Evolutionary conservation across 2,113 vertebrate species (phyloP), one percentile per base, ranked within the genome.

Genomic region (Ploceus nigricollis): DNA sequence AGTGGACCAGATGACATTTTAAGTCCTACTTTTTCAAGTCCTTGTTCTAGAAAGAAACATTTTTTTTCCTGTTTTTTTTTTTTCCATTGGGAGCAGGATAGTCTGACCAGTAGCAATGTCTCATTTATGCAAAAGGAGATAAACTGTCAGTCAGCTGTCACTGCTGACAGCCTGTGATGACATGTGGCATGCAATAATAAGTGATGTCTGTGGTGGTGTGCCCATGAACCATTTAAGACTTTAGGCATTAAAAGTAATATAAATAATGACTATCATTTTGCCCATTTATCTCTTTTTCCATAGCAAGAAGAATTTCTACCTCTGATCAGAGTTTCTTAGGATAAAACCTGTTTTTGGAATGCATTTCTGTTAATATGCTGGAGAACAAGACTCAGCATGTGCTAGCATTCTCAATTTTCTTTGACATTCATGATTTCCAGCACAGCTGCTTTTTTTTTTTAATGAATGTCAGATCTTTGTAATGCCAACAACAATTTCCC

Each of bases 341-440:
- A 58, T 70, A 76, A 89, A 95, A 84, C 50, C 30, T 61, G 53
- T 0, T 58, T 91, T 82, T 90, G 77, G 63, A 90, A 89, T 54
- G 22, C 10, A 10, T 92, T 91, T 82, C 64, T 92, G 31, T 47
- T 77, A 60, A 73, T 68, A 70, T 35, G 33, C 69, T 85, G 57
- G 50, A 86, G 88, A 90, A 28, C 40, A 89, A 70, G 87, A 78
- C 48, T 86, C 44, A 70, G 77, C 77, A 51, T 89, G 70, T 91
- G 68, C 53, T 96, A 77, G 37, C 15, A 47, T 92, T 94, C 78
- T 91, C 77, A 80, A 11, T 92, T 94, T 95, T 84, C 66, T 84
- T 81, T 94, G 89, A 87, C 87, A 47, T 94, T 92, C n/a, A n/a
- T 94, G 42, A 87, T 89, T 90, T 93, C 54, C 80, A 89, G 61